Conservation (phyloP, 2,888 invertebrate genomes). For the Corbicula japonica region DNA sequence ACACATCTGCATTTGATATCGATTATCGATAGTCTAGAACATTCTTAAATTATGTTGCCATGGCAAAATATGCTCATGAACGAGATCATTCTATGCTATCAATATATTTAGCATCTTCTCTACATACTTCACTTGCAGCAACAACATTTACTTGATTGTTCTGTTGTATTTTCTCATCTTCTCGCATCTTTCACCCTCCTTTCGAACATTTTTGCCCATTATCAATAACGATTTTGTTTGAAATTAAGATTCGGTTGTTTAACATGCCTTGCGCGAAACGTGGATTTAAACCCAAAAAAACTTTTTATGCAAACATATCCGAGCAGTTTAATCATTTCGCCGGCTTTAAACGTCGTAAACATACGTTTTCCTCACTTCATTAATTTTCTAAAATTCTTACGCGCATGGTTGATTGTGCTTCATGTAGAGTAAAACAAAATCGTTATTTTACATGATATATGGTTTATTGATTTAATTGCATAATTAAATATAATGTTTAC, state of each 20-base stretch:
- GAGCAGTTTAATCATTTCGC: too few species aligned
- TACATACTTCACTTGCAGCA: constrained; percentile 2
- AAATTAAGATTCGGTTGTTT: too few species aligned
- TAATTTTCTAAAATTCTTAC: too few species aligned
- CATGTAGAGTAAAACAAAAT: too few species aligned
- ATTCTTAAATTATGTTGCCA: not conserved
- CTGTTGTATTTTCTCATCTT: not conserved
- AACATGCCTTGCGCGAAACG: too few species aligned
- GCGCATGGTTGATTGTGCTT: too few species aligned
- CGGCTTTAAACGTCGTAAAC: too few species aligned
- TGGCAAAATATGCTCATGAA: not conserved
- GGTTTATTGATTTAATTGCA: not conserved
- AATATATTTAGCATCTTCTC: not conserved
- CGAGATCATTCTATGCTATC: not conserved
- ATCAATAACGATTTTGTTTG: constrained; percentile 26
- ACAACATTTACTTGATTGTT: constrained; percentile 26
- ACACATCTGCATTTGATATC: too few species aligned
- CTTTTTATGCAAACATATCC: too few species aligned
- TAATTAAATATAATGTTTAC: constrained; percentile 27
- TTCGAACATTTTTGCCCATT: constrained; percentile 20
- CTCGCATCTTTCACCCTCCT: not conserved
- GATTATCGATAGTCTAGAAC: too few species aligned
- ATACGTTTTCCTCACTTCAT: too few species aligned
- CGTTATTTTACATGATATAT: not conserved
- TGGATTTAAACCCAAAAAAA: too few species aligned